phyloP scores from a whole-genome alignment of 2,113 vertebrate species.

The Pao palembangensis region DNA sequence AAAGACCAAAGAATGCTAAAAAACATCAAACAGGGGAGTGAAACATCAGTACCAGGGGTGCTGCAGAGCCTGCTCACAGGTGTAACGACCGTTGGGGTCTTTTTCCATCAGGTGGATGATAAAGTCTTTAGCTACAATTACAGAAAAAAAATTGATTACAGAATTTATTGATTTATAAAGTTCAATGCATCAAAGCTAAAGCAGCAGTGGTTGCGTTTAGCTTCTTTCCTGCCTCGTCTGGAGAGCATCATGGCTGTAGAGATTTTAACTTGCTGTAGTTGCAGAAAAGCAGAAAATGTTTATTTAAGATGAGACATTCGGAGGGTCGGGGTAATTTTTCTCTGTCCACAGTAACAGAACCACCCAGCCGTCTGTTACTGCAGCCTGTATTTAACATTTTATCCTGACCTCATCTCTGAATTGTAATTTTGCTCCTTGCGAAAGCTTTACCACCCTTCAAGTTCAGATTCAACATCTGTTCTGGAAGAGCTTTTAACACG shows the following conservation, averaged over 20 bases:
- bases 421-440: background rate
- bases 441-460: background rate
- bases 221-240: too few relatives aligned
- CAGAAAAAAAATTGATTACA: constrained; percentile 5
- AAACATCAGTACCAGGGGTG: constrained; percentile 86
- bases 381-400: too few relatives aligned
- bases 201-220: too few relatives aligned
- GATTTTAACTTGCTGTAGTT: too few relatives aligned
- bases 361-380: too few relatives aligned
- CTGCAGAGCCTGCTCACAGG: constrained; percentile 93
- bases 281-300: too few relatives aligned
- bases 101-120: constrained; percentile 96
- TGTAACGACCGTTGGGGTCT: constrained; percentile 84
- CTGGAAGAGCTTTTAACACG: background rate
- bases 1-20: background rate
- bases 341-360: too few relatives aligned
- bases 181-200: too few relatives aligned
- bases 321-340: too few relatives aligned
- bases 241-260: too few relatives aligned
- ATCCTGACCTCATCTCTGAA: background rate
- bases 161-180: background rate
- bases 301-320: too few relatives aligned
- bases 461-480: background rate
- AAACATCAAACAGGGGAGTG: background rate
- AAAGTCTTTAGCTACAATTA: constrained; percentile 90